Evolutionary conservation across 2,888 invertebrate genomes (phyloP).

Genomic region (Cacoxenus indagator): DNA sequence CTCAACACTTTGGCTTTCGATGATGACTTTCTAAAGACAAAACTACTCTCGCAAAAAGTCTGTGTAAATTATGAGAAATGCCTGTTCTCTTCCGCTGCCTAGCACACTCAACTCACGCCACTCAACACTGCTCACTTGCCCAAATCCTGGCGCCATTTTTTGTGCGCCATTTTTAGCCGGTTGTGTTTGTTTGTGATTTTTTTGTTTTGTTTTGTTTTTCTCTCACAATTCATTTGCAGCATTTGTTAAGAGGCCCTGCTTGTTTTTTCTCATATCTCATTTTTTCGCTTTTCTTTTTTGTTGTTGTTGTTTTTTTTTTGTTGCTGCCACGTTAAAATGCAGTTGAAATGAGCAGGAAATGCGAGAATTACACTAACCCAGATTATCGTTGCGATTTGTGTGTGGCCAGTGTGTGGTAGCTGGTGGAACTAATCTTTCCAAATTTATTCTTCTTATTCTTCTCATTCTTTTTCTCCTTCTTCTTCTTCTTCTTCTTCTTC

Average conservation of each 20-base stretch:
- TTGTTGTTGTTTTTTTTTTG: not conserved
- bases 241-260: not conserved
- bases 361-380: constrained; percentile 61
- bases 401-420: constrained; percentile 23
- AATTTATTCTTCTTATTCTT: not conserved
- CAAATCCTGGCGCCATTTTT: too few relatives aligned
- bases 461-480: not conserved
- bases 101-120: not conserved
- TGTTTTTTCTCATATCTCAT: constrained; percentile 6
- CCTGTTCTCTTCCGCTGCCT: constrained; percentile 17
- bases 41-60: constrained; percentile 10
- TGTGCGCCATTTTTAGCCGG: too few relatives aligned
- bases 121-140: too few relatives aligned
- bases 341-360: constrained; percentile 58
- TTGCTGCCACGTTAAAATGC: constrained; percentile 49
- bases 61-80: constrained; percentile 18
- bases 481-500: not conserved
- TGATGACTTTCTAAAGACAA: constrained; percentile 37
- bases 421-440: not conserved
- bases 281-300: constrained; percentile 5
- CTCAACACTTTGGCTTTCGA: constrained; percentile 31
- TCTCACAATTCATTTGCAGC: not conserved
- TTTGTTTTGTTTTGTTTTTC: constrained; percentile 28
- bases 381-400: constrained; percentile 53
- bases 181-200: not conserved